Evolutionary conservation across 2,888 invertebrate species (phyloP).

Genomic region (Coenonympha arcania): DNA sequence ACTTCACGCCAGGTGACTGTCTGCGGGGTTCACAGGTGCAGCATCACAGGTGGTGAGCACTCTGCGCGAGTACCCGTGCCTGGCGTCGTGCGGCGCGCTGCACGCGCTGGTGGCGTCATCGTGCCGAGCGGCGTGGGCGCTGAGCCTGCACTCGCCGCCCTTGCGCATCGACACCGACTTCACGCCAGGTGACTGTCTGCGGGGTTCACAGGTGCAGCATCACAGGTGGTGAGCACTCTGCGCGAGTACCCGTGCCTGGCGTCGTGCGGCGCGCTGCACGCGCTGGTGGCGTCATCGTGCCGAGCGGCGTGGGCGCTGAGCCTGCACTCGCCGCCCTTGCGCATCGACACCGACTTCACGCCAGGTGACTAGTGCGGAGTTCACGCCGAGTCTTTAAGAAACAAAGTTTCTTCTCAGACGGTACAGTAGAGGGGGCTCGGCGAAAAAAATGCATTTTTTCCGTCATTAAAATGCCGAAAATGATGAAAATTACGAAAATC

Average conservation of each 20-base stretch:
- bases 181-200: constrained; percentile 72
- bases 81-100: constrained; percentile 84
- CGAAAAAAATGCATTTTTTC: no score
- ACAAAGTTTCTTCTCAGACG: no score
- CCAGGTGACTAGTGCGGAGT: constrained; percentile 72
- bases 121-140: constrained; percentile 89
- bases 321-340: constrained; percentile 79
- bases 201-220: no score
- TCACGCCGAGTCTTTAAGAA: no score
- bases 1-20: no score
- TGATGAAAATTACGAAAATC: no score
- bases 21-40: no score
- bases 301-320: constrained; percentile 90
- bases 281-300: constrained; percentile 87
- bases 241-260: constrained; percentile 94
- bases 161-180: constrained; percentile 80
- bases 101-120: constrained; percentile 86
- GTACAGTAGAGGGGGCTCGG: no score
- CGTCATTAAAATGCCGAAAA: no score
- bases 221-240: constrained; percentile 90
- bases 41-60: constrained; percentile 92
- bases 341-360: constrained; percentile 80
- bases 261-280: constrained; percentile 82
- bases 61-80: constrained; percentile 92
- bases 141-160: constrained; percentile 82